Conservation (phyloP, 2,113 vertebrate species). For the Pangasianodon hypophthalmus region DNA sequence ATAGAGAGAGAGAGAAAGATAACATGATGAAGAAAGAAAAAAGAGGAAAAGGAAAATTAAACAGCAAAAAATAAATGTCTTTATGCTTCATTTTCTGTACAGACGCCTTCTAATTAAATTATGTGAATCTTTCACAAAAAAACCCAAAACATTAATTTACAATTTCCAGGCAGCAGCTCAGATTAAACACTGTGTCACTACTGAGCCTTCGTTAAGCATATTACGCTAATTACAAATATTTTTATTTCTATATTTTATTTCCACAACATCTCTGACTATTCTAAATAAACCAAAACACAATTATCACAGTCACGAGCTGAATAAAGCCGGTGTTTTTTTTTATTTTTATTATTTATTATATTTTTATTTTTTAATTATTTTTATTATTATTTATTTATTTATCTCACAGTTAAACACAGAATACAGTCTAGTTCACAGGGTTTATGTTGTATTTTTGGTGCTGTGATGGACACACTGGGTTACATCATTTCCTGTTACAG, state of each 20-base stretch:
- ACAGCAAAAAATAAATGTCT: background rate
- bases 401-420: background rate
- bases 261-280: background rate
- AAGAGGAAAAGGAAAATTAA: background rate
- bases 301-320: background rate
- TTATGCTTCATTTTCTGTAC: background rate
- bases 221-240: background rate
- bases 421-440: no score
- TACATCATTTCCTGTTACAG: background rate
- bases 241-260: background rate
- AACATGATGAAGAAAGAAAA: background rate
- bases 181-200: background rate
- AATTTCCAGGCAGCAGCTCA: background rate
- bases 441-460: no score
- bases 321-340: no score
- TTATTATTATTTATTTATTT: no score
- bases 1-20: background rate
- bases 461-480: background rate
- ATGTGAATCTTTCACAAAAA: background rate
- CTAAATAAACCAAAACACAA: background rate
- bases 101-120: background rate
- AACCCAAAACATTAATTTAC: background rate
- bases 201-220: background rate
- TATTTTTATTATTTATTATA: no score
- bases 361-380: no score